Conservation (phyloP, 2,888 invertebrate genomes). For the Chloroclystis v-ata region DNA sequence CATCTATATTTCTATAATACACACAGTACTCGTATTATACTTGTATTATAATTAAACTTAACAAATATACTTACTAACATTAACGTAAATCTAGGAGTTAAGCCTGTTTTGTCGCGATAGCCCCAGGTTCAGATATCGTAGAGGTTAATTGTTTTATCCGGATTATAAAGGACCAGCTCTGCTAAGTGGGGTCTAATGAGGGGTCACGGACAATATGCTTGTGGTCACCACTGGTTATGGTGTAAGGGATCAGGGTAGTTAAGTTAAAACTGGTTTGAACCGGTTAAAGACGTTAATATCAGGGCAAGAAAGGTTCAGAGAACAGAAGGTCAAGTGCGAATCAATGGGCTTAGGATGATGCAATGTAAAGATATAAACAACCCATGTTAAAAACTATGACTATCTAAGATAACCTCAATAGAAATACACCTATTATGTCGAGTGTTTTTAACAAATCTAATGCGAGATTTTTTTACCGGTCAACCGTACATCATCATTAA, state of each 20-base stretch:
- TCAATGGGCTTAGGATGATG: too few relatives aligned
- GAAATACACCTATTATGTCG: too few relatives aligned
- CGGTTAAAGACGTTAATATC: background rate
- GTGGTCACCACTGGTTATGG: conserved; percentile 15
- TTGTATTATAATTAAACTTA: background rate
- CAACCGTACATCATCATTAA: too few relatives aligned
- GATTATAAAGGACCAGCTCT: conserved; percentile 26
- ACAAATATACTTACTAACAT: background rate
- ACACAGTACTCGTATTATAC: background rate
- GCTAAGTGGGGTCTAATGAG: conserved; percentile 29
- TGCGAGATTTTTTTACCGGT: too few relatives aligned
- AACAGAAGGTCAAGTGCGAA: too few relatives aligned
- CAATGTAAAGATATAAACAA: too few relatives aligned
- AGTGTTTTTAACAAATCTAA: too few relatives aligned
- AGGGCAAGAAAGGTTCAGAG: background rate
- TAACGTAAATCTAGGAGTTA: background rate
- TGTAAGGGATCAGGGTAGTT: conserved; percentile 13
- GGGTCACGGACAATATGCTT: conserved; percentile 21
- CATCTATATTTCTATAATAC: background rate
- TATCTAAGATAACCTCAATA: too few relatives aligned
- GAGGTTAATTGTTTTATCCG: conserved; percentile 26
- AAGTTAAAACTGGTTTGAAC: background rate
- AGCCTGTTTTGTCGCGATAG: background rate
- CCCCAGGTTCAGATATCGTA: background rate
- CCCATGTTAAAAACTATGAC: too few relatives aligned